Percentiles rank a stretch among this genome's conserved stretches.
Conservation (phyloP, 2,113 vertebrate genomes). For the Siniperca chuatsi region DNA sequence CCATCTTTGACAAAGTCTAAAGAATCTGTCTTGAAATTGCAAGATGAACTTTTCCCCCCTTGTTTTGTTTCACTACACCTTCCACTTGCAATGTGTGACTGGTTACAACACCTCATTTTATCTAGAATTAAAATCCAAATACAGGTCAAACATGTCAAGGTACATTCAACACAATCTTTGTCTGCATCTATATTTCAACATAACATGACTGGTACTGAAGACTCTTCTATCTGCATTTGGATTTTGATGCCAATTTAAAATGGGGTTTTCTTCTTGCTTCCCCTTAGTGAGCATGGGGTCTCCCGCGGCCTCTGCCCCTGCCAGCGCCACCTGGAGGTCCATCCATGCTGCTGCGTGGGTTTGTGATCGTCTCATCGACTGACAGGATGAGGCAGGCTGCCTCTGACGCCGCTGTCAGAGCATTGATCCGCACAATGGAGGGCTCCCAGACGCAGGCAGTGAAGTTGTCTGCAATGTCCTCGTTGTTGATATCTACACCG, state of each 20-base stretch:
- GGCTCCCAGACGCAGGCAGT: slow-evolving; percentile 95
- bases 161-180: background rate
- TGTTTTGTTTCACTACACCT: slow-evolving; percentile 22
- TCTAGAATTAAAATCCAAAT: slow-evolving; percentile 46
- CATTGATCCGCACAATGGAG: slow-evolving; percentile 92
- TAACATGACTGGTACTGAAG: background rate
- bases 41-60: background rate
- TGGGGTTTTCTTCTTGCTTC: background rate
- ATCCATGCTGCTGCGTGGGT: slow-evolving; percentile 89
- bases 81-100: slow-evolving; percentile 13
- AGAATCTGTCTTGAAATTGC: slow-evolving; percentile 24
- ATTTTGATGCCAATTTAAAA: slow-evolving; percentile 34
- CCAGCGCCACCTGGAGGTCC: slow-evolving; percentile 72
- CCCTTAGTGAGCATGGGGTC: slow-evolving; percentile 87
- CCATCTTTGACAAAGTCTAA: background rate
- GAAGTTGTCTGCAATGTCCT: slow-evolving; percentile 96
- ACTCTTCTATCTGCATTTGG: slow-evolving; percentile 35
- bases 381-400: slow-evolving; percentile 96
- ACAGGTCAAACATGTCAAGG: slow-evolving; percentile 16
- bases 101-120: slow-evolving; percentile 28
- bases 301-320: slow-evolving; percentile 86
- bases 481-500: slow-evolving; percentile 94
- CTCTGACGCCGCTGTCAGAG: slow-evolving; percentile 93
- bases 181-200: background rate
- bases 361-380: slow-evolving; percentile 97